Conservation (phyloP, 2,888 invertebrate species). For the Caenorhabditis macrosperma region DNA sequence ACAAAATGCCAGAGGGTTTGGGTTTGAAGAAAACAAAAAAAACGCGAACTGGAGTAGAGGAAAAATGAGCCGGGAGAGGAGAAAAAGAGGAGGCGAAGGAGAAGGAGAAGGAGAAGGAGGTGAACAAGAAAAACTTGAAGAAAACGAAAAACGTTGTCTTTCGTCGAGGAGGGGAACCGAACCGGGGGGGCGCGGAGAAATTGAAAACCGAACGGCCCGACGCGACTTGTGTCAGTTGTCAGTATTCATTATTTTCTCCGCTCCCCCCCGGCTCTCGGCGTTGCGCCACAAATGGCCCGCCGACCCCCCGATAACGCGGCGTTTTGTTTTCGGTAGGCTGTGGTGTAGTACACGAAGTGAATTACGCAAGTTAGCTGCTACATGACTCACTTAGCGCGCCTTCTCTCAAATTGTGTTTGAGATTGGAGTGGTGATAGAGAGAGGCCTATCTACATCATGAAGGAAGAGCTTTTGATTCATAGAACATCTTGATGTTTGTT, state of each 20-base stretch:
- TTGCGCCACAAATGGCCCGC: neutral
- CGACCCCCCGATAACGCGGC: neutral
- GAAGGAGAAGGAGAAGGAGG: neutral
- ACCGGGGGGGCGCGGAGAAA: too few relatives aligned
- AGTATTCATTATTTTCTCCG: too few relatives aligned
- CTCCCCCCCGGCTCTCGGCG: too few relatives aligned
- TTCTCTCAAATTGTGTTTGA: neutral
- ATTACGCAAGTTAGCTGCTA: neutral
- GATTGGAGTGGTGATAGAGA: neutral
- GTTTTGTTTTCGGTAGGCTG: neutral
- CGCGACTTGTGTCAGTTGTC: too few relatives aligned
- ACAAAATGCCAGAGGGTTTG: neutral
- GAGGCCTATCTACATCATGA: neutral
- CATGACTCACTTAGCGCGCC: neutral
- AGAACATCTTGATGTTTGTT: neutral
- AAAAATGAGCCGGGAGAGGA: neutral
- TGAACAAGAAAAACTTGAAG: neutral
- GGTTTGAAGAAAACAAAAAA: conserved; percentile 1
- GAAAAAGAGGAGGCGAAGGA: neutral
- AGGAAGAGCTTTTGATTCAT: too few relatives aligned
- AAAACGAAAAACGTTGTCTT: neutral
- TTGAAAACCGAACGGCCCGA: too few relatives aligned
- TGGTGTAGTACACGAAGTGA: neutral
- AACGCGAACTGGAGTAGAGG: neutral
- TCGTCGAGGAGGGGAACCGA: too few relatives aligned